phyloP scores from a whole-genome alignment of 2,113 vertebrate species.

The Empidonax traillii region DNA sequence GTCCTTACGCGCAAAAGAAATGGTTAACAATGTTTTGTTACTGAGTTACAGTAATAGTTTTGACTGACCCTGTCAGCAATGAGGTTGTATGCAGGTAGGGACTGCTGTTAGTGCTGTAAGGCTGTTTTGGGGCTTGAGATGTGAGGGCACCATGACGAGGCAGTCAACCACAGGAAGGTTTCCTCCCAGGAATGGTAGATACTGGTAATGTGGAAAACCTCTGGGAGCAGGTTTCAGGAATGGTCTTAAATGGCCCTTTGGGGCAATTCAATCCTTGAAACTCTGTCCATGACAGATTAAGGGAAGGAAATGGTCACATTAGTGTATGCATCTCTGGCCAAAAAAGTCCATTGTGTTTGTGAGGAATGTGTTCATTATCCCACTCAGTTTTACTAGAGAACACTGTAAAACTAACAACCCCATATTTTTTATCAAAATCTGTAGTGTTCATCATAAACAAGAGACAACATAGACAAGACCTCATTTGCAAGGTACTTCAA shows the following conservation, averaged over 20 bases:
- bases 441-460: background rate
- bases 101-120: rapidly evolving
- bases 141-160: rapidly evolving
- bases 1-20: background rate
- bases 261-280: background rate
- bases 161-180: background rate
- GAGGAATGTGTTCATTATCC: background rate
- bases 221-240: background rate
- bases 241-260: background rate
- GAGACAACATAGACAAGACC: background rate
- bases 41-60: background rate
- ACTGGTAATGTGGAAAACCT: background rate
- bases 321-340: background rate
- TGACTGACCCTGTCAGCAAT: background rate
- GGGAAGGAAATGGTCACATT: background rate
- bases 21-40: background rate
- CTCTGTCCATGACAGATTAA: background rate
- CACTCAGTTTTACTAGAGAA: background rate
- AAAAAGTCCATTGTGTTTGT: background rate
- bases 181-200: background rate
- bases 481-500: background rate
- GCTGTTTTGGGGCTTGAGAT: background rate
- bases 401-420: background rate
- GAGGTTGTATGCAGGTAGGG: background rate
- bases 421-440: background rate